Percentiles rank a stretch among this genome's conserved stretches.
Conservation (phyloP, 1,140 invertebrate genomes). For the Idris sp. region DNA sequence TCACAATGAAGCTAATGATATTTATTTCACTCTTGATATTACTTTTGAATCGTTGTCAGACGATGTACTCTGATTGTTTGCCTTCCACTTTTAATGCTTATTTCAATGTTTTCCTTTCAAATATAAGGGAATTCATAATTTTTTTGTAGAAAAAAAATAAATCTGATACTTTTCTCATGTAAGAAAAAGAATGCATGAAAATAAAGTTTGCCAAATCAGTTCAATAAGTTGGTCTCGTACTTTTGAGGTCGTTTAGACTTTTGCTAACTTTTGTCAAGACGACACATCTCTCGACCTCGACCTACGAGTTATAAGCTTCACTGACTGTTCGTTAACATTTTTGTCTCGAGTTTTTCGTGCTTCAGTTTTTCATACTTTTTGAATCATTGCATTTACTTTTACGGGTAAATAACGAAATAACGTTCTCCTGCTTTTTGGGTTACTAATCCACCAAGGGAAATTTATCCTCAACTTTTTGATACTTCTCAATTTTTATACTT, state of each 20-base stretch:
- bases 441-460: constrained; percentile 1
- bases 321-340: constrained; percentile 41
- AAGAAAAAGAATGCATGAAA: too few relatives aligned
- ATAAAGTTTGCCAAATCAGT: constrained; percentile 18
- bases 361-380: constrained; percentile 16
- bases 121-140: too few relatives aligned
- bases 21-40: constrained; percentile 54
- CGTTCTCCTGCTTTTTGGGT: neutral
- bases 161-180: too few relatives aligned
- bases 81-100: constrained; percentile 6
- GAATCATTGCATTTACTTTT: constrained; percentile 17
- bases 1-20: constrained; percentile 54
- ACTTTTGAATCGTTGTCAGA: constrained; percentile 10
- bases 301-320: constrained; percentile 47
- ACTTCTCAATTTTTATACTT: too few relatives aligned
- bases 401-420: constrained; percentile 13
- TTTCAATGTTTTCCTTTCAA: neutral
- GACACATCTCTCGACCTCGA: constrained; percentile 50
- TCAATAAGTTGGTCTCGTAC: constrained; percentile 32
- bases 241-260: constrained; percentile 48
- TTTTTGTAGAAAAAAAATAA: too few relatives aligned
- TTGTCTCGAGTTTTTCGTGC: constrained; percentile 17
- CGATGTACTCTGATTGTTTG: constrained; percentile 6
- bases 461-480: constrained; percentile 1
- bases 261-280: constrained; percentile 38